A percentile compares a stretch with the other conserved stretches of the same genome.
phyloP scores from a whole-genome alignment of 2,797 vertebrate genomes.

The Manis crassicaudata region DNA sequence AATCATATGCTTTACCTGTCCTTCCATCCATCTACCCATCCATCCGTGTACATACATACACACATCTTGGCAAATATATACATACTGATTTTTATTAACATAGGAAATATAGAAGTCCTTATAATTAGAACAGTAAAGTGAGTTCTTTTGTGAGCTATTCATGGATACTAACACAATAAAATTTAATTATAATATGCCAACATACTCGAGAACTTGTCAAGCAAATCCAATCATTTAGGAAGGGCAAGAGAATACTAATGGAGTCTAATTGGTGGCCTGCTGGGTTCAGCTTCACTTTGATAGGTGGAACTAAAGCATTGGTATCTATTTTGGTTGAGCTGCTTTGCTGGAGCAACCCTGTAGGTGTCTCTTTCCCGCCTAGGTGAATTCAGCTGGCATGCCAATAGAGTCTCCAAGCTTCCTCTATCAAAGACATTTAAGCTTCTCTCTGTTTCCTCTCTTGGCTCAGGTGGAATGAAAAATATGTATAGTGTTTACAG shows the following conservation, averaged over 20 bases:
- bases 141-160: slow-evolving; percentile 18
- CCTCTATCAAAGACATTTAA: not conserved
- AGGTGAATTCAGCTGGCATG: not conserved
- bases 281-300: not conserved
- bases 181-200: slow-evolving; percentile 30
- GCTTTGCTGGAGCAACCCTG: not conserved
- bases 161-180: slow-evolving; percentile 2
- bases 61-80: not conserved
- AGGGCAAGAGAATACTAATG: not conserved
- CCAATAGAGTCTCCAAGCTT: not conserved
- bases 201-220: slow-evolving; percentile 55
- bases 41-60: not conserved
- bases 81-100: slow-evolving; percentile 3
- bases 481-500: not conserved
- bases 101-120: not conserved
- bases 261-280: not conserved
- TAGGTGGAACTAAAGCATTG: not conserved
- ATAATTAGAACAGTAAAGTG: slow-evolving; percentile 2
- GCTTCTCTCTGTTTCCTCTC: not conserved
- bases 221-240: slow-evolving; percentile 25
- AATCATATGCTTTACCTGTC: not conserved
- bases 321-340: not conserved
- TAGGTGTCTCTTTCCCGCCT: not conserved
- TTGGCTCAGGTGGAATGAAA: not conserved
- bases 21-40: not conserved